Conservation (phyloP, 2,888 invertebrate species). For the Oligia fasciuncula region DNA sequence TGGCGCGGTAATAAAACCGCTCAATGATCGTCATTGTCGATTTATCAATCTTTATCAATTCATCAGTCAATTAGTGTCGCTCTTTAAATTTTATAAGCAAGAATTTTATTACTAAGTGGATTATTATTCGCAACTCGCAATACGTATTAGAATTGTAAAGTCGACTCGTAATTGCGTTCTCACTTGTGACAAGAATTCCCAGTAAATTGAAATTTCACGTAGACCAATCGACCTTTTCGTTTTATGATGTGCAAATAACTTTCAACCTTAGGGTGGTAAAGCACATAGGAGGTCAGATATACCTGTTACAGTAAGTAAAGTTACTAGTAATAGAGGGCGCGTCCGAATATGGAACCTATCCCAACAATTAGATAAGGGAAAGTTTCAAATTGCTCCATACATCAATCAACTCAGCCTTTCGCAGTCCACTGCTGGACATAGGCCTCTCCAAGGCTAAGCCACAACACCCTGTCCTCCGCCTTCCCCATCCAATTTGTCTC, state of each 20-base stretch:
- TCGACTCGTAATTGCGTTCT: background rate
- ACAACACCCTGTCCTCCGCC: too few relatives aligned
- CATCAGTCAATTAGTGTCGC: slow-evolving; percentile 20
- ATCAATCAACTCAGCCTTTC: too few relatives aligned
- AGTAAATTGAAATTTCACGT: background rate
- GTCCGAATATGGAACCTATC: background rate
- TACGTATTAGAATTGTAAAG: background rate
- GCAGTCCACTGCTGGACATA: too few relatives aligned
- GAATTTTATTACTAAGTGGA: background rate
- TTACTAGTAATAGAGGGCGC: background rate
- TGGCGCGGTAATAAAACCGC: slow-evolving; percentile 40
- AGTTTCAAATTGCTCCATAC: background rate
- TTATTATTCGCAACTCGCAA: background rate
- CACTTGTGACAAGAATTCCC: background rate
- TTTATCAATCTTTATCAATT: slow-evolving; percentile 48
- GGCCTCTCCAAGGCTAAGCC: too few relatives aligned
- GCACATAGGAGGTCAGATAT: background rate
- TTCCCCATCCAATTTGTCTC: too few relatives aligned
- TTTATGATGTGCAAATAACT: background rate
- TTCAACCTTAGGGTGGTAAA: background rate
- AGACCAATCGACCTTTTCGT: background rate
- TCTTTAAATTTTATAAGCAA: background rate
- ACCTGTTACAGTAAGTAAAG: background rate
- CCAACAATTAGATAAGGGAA: background rate
- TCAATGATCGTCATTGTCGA: slow-evolving; percentile 40